A percentile compares a stretch with the other conserved stretches of the same genome.
Conservation (phyloP, 2,888 invertebrate species). For the Stenchaetothrips biformis region DNA sequence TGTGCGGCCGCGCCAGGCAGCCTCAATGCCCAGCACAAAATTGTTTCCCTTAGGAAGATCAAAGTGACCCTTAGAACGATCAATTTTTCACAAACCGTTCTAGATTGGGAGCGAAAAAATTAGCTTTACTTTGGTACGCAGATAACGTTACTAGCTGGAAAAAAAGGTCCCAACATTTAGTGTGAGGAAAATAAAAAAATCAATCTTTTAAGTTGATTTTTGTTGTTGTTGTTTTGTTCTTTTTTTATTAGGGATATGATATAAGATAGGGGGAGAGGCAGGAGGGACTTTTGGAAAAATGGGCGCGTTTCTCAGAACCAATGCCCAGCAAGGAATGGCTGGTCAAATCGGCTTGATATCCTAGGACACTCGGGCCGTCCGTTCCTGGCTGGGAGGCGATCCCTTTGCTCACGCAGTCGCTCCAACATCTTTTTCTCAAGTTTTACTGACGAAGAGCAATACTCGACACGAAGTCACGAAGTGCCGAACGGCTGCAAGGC, state of each 20-base stretch:
- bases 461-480: no score
- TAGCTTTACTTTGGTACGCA: constrained; percentile 23
- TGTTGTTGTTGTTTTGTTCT: background rate
- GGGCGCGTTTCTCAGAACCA: constrained; percentile 20
- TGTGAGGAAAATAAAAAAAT: background rate
- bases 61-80: constrained; percentile 11
- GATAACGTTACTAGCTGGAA: constrained; percentile 12
- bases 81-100: constrained; percentile 21
- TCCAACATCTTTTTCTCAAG: no score
- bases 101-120: background rate
- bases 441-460: no score
- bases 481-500: no score
- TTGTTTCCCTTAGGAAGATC: constrained; percentile 27
- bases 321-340: background rate
- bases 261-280: constrained; percentile 16
- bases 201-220: background rate
- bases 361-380: no score
- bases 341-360: background rate
- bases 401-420: constrained; percentile 3
- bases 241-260: constrained; percentile 16
- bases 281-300: background rate
- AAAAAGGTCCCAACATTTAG: constrained; percentile 21
- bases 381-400: background rate
- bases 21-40: constrained; percentile 1
- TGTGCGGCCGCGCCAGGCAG: background rate